These are phyloP conservation scores for Salminus brasiliensis DNA, from an alignment of 2,113 vertebrate species.

Conservation along the genomic window DNA sequence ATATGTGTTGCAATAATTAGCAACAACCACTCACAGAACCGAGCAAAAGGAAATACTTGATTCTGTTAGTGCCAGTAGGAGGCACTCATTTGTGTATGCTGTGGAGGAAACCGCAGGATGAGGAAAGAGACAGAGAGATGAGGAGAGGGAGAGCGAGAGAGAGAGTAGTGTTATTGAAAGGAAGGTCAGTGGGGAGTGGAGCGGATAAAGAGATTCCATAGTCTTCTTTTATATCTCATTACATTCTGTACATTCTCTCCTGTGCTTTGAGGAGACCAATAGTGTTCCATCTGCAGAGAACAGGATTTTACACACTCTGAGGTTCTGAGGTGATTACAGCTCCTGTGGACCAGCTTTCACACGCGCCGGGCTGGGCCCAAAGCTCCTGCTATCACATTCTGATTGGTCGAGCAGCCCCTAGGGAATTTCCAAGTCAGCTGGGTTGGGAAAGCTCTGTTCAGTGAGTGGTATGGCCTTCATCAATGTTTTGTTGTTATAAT, in stretches of 20 bases:
- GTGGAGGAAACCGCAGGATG: not conserved
- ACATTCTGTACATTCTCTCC: constrained; percentile 22
- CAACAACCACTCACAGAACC: not conserved
- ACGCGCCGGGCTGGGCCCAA: too few species aligned
- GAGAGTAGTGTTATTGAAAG: not conserved
- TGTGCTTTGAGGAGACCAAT: constrained; percentile 4
- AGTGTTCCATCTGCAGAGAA: not conserved
- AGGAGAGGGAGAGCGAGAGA: not conserved
- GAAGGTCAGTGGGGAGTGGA: constrained; percentile 30
- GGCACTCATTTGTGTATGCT: not conserved
- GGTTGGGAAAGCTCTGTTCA: not conserved
- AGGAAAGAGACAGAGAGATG: constrained; percentile 10
- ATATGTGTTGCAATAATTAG: not conserved
- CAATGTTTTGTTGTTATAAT: not conserved
- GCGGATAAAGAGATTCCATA: constrained; percentile 24
- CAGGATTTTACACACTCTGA: not conserved
- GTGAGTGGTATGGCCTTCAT: not conserved
- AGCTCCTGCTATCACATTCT: not conserved
- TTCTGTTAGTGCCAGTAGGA: not conserved
- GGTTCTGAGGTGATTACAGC: not conserved
- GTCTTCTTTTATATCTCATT: constrained; percentile 22
- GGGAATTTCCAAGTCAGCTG: not conserved
- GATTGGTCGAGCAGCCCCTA: not conserved
- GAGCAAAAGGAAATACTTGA: not conserved
- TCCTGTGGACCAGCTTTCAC: not conserved